Base-by-base conservation (phyloP, 2,888 invertebrate species). In the Candidula unifasciata region DNA sequence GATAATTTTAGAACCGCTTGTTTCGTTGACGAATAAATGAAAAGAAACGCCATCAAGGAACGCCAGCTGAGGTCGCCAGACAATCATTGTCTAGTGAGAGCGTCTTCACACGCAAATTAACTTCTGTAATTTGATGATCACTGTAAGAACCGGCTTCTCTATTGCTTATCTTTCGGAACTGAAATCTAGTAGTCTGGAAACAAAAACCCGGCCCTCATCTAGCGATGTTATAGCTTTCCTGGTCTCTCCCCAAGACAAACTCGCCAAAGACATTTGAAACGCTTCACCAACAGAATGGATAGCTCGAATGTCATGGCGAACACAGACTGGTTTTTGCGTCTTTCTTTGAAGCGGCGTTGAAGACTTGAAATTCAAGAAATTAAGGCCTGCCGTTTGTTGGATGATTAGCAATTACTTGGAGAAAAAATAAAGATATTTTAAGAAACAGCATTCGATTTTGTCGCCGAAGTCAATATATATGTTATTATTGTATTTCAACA, bases 331-430 rank as follows among this genome's bases (percentile, higher is more conserved):
- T 44, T 44, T 44, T 44, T 44, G 8, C 44, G 8, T 44, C 44
- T 33, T 30, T 60, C 52, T 77, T 37, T 76, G 57, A 76, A 71
- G 69, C 16, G 10, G 37, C 24, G 8, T 44, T 13, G 57, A 24
- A 68, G 54, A 57, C 35, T 10, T 37, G 57, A 73, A 73, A 73
- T 44, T 13, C 13, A 37, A 79, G 79, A 79, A 64, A 79, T 57
- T 18, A 79, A 79, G 35, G 35, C 66, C 27, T 37, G 66, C 24
- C 60, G 54, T 33, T 3, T 44, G 44, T 24, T 13, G 0, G 13
- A 52, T 73, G n/a, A 73, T n/a, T 44, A 13, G 8, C 52, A 27
- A 73, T 37, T 66, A 10, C 27, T 66, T 66, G 3, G 24, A 33
- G 3, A 33, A 0, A 37, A 69, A 37, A 69, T 13, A 68, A 68